These are phyloP conservation scores for Lordiphosa andalusiaca DNA, from an alignment of 2,888 invertebrate genomes.

Conservation along the genomic window DNA sequence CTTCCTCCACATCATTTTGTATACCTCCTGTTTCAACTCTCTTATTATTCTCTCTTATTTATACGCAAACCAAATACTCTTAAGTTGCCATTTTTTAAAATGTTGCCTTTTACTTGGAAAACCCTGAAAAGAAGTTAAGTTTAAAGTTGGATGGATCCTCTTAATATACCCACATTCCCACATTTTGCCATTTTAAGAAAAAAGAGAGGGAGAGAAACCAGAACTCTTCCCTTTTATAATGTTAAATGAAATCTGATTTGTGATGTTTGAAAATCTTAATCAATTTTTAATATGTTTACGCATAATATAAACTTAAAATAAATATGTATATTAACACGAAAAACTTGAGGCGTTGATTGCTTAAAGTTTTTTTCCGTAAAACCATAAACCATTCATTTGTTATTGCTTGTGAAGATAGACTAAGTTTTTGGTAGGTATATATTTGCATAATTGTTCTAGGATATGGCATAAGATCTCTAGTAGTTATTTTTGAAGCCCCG, in stretches of 20 bases:
- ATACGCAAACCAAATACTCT: background rate
- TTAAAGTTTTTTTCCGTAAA: conserved; percentile 46
- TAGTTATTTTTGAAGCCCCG: too few species aligned
- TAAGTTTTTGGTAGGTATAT: too few species aligned
- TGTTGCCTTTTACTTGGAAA: background rate
- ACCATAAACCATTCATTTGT: background rate
- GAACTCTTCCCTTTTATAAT: conserved; percentile 21
- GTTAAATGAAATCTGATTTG: conserved; percentile 66
- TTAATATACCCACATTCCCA: background rate
- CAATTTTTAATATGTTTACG: conserved; percentile 63
- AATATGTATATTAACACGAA: conserved; percentile 50
- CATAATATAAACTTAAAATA: conserved; percentile 53
- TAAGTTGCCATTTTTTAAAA: conserved; percentile 34
- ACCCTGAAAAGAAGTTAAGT: conserved; percentile 14
- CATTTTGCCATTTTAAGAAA: background rate
- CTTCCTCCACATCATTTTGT: background rate
- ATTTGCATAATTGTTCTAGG: too few species aligned
- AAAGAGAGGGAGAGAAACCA: background rate
- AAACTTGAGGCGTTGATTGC: conserved; percentile 67
- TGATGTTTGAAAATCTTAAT: conserved; percentile 68
- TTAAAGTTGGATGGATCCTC: conserved; percentile 5
- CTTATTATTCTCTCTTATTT: conserved; percentile 1
- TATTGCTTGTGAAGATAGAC: too few species aligned
- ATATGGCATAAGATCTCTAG: too few species aligned
- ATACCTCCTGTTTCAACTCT: background rate